These are phyloP conservation scores for Dolichoris vasculosae DNA, from an alignment of 1,140 invertebrate genomes.

Conservation along the genomic window DNA sequence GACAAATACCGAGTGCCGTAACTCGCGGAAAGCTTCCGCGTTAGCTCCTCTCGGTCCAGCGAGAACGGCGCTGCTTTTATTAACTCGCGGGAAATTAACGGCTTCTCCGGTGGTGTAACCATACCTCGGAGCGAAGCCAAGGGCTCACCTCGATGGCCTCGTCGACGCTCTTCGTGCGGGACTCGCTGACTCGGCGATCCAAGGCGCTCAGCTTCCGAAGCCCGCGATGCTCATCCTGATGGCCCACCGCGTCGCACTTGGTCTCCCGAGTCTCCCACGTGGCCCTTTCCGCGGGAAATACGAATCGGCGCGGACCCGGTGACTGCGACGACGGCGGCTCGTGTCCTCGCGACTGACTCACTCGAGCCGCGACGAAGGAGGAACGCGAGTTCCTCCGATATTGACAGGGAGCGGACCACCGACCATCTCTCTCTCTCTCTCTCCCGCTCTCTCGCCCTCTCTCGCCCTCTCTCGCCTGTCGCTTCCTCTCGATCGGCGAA, in stretches of 20 bases:
- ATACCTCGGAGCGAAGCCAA: too few relatives aligned
- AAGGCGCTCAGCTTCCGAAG: neutral
- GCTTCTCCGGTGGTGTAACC: too few relatives aligned
- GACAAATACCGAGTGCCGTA: neutral
- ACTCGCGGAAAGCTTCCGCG: too few relatives aligned
- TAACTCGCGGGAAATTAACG: too few relatives aligned
- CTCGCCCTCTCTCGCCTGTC: slow-evolving; percentile 8
- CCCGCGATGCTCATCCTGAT: slow-evolving; percentile 2
- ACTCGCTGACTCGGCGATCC: neutral
- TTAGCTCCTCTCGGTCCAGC: too few relatives aligned
- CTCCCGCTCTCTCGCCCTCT: slow-evolving; percentile 40
- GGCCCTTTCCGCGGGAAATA: slow-evolving; percentile 38
- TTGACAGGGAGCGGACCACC: neutral
- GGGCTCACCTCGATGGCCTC: slow-evolving; percentile 23
- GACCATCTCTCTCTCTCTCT: slow-evolving; percentile 30
- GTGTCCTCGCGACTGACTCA: neutral
- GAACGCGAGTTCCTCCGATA: slow-evolving; percentile 11
- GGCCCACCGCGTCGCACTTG: neutral
- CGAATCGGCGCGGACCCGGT: neutral
- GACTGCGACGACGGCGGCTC: slow-evolving; percentile 9
- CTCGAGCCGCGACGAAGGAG: neutral
- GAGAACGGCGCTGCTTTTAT: too few relatives aligned
- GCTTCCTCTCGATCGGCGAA: slow-evolving; percentile 16
- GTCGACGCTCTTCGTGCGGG: neutral
- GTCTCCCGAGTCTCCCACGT: slow-evolving; percentile 26